These are phyloP conservation scores for Antheraea yamamai DNA, from an alignment of 2,888 invertebrate genomes.

Conservation along the genomic window DNA sequence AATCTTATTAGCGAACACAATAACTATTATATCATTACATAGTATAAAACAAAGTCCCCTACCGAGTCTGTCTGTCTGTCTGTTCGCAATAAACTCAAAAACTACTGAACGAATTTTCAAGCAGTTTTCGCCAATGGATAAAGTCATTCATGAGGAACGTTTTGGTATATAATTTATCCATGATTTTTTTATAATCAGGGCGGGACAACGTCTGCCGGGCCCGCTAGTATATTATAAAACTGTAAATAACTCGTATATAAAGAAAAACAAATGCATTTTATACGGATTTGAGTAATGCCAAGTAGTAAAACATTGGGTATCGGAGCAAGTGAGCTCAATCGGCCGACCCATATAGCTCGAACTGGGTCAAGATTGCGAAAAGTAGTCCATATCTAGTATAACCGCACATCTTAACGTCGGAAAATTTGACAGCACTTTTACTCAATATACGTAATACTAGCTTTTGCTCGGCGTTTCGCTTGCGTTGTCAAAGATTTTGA, in stretches of 20 bases:
- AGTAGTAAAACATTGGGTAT: slow-evolving; percentile 15
- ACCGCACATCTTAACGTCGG: slow-evolving; percentile 29
- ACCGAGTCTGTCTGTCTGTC: no score
- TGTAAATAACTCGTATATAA: background rate
- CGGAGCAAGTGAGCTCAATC: slow-evolving; percentile 46
- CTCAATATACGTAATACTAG: background rate
- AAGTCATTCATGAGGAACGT: no score
- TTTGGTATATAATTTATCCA: no score
- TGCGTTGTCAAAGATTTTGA: no score
- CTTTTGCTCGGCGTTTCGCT: no score
- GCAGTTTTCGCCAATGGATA: no score
- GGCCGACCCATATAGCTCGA: slow-evolving; percentile 60
- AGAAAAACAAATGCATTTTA: background rate
- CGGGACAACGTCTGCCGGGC: no score
- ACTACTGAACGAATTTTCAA: no score
- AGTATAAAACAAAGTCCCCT: no score
- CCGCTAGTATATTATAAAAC: background rate
- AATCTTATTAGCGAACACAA: background rate
- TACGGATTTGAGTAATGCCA: background rate
- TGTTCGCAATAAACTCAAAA: no score
- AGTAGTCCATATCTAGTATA: slow-evolving; percentile 50
- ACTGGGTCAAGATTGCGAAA: slow-evolving; percentile 60
- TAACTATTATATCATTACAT: background rate
- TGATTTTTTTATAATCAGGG: no score
- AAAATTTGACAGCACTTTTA: slow-evolving; percentile 31